These are phyloP conservation scores for Microctenopoma lineatum DNA, from an alignment of 2,797 vertebrate genomes.

Conservation along the genomic window DNA sequence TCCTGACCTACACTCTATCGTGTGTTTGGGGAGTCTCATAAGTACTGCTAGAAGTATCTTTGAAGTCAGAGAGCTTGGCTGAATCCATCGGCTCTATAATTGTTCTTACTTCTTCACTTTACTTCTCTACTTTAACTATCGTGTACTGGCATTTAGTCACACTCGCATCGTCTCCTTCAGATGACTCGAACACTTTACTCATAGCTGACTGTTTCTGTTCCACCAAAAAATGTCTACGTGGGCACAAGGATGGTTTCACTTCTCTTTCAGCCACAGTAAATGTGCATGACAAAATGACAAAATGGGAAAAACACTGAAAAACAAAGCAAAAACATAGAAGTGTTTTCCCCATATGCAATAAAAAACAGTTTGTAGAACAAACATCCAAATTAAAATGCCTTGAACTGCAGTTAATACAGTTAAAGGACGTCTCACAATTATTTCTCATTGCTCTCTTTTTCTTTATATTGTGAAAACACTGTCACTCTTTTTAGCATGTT, in stretches of 20 bases:
- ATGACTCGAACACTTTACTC: not conserved
- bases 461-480: not conserved
- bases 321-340: not conserved
- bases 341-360: not conserved
- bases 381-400: not conserved
- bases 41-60: constrained; percentile 17
- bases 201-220: constrained; percentile 24
- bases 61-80: constrained; percentile 6
- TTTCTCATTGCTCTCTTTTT: not conserved
- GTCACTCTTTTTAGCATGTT: not conserved
- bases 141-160: not conserved
- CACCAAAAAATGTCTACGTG: not conserved
- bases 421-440: not conserved
- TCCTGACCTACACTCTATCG: constrained; percentile 12
- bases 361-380: not conserved
- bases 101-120: constrained; percentile 20
- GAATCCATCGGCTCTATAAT: constrained; percentile 17
- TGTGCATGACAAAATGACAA: not conserved
- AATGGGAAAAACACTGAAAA: not conserved
- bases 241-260: not conserved
- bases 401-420: not conserved
- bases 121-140: constrained; percentile 18
- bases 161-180: not conserved
- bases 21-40: constrained; percentile 11
- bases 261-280: not conserved